Conservation (phyloP, 2,888 invertebrate genomes). For the Leptothorax acervorum region DNA sequence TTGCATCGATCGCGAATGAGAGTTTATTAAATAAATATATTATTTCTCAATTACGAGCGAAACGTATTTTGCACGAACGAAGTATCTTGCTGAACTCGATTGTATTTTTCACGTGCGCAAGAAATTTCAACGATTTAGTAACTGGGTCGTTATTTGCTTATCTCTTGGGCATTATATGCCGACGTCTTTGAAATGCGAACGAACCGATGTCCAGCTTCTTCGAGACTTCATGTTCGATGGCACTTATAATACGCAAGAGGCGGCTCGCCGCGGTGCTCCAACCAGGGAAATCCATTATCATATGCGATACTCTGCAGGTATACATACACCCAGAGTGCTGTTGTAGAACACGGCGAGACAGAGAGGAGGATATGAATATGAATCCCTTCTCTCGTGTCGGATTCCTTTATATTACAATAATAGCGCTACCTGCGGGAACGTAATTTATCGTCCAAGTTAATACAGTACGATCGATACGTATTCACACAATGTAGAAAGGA, state of each 20-base stretch:
- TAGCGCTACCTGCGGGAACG: background rate
- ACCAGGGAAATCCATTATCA: slow-evolving; percentile 72
- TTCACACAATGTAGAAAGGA: background rate
- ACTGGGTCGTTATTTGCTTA: slow-evolving; percentile 44
- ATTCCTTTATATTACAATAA: slow-evolving; percentile 33
- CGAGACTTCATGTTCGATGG: slow-evolving; percentile 21
- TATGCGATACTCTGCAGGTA: slow-evolving; percentile 55
- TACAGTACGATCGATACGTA: background rate
- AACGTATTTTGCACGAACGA: background rate
- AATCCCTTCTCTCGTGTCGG: slow-evolving; percentile 10
- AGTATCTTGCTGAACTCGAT: background rate
- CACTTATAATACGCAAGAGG: slow-evolving; percentile 46
- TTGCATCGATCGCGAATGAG: background rate
- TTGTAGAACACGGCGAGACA: slow-evolving; percentile 35
- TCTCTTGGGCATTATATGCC: slow-evolving; percentile 24
- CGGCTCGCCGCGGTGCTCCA: slow-evolving; percentile 48
- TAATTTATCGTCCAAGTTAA: slow-evolving; percentile 16
- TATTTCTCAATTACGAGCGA: background rate
- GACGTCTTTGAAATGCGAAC: slow-evolving; percentile 19
- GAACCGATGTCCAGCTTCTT: slow-evolving; percentile 35
- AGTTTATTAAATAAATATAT: background rate
- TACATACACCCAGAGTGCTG: slow-evolving; percentile 48
- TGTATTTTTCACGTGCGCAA: background rate
- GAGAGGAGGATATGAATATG: slow-evolving; percentile 27
- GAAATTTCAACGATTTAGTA: slow-evolving; percentile 24